phyloP scores from a whole-genome alignment of 2,797 vertebrate species.

The Acestrorhynchus altus region DNA sequence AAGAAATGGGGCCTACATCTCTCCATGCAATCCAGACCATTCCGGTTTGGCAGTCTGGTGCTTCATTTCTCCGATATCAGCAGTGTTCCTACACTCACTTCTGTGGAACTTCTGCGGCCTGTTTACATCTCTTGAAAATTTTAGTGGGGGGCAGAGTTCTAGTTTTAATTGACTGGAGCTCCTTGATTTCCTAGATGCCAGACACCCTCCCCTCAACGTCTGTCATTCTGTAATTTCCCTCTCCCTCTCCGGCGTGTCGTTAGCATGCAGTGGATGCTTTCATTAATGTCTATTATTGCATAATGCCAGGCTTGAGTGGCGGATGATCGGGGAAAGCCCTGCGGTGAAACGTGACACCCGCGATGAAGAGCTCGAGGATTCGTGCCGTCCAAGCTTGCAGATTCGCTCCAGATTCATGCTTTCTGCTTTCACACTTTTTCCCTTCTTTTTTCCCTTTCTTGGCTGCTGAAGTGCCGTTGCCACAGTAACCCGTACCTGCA shows the following conservation, averaged over 20 bases:
- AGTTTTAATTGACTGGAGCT: conserved; percentile 47
- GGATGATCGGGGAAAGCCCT: conserved; percentile 11
- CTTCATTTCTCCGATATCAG: too few relatives aligned
- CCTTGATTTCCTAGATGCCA: conserved; percentile 29
- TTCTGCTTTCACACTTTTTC: neutral
- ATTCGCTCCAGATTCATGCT: neutral
- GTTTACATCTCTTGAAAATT: conserved; percentile 48
- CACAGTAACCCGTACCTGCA: conserved; percentile 47
- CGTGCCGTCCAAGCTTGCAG: neutral
- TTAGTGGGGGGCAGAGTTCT: conserved; percentile 45
- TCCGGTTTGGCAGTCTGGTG: too few relatives aligned
- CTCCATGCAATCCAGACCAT: too few relatives aligned
- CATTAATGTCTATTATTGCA: conserved; percentile 42
- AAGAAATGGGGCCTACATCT: too few relatives aligned
- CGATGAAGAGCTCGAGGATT: neutral
- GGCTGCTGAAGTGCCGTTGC: conserved; percentile 22
- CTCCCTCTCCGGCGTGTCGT: neutral
- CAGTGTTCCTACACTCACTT: neutral
- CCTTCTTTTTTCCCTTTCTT: neutral
- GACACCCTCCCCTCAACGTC: conserved; percentile 38
- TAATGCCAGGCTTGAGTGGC: conserved; percentile 9
- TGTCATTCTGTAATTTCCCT: conserved; percentile 39
- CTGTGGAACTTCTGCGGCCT: conserved; percentile 13
- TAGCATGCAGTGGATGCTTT: neutral
- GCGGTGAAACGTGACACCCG: neutral